Conservation (phyloP, 1,140 invertebrate genomes). For the Diabrotica undecimpunctata region DNA sequence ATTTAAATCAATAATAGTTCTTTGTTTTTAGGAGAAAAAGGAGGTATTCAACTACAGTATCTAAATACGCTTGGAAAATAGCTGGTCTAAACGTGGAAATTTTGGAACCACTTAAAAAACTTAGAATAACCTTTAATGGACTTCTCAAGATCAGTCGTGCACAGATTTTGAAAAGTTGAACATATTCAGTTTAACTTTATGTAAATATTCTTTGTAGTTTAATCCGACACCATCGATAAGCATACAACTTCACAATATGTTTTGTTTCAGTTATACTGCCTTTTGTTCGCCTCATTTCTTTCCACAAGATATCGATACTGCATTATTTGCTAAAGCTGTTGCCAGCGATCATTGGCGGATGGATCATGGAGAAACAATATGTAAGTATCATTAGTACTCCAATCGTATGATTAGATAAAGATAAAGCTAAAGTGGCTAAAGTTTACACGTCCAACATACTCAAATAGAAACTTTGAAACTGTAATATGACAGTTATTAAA, state of each 20-base stretch:
- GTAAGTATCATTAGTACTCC: too few relatives aligned
- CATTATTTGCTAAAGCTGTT: constrained; percentile 34
- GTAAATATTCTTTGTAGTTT: too few relatives aligned
- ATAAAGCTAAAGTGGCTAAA: too few relatives aligned
- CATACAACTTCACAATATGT: too few relatives aligned
- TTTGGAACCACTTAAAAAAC: constrained; percentile 33
- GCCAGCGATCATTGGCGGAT: constrained; percentile 38
- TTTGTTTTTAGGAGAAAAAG: constrained; percentile 23
- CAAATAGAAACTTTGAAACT: too few relatives aligned
- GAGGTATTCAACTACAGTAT: constrained; percentile 24
- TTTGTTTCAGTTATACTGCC: constrained; percentile 34
- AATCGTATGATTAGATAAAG: too few relatives aligned
- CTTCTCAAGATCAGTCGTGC: constrained; percentile 29
- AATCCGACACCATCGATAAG: too few relatives aligned
- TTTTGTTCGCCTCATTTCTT: constrained; percentile 30
- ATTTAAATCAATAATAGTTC: too few relatives aligned
- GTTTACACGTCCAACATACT: too few relatives aligned
- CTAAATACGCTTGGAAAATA: constrained; percentile 32
- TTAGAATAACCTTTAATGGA: constrained; percentile 39
- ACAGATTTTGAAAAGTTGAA: constrained; percentile 27
- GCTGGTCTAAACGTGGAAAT: constrained; percentile 36
- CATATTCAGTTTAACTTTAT: constrained; percentile 41
- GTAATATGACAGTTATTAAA: too few relatives aligned
- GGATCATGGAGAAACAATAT: constrained; percentile 38
- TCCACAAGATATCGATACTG: constrained; percentile 33